Conservation (phyloP, 2,888 invertebrate species). For the Drosophila demipolita region DNA sequence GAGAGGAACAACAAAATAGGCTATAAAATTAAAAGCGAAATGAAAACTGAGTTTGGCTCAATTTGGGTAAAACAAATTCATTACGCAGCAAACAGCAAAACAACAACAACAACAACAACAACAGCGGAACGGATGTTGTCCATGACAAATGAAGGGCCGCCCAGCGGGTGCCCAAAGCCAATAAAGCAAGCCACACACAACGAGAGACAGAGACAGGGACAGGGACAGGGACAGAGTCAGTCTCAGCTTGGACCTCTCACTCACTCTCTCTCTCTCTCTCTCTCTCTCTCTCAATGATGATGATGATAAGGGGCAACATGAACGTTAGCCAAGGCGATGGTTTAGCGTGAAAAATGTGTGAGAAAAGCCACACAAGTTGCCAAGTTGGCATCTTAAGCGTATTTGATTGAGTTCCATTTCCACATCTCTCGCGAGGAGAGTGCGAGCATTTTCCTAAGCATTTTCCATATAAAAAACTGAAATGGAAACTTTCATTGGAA, state of each 20-base stretch:
- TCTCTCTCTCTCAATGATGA: not conserved
- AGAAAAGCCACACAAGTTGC: slow-evolving; percentile 77
- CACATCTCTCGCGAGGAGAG: slow-evolving; percentile 48
- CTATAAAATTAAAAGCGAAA: slow-evolving; percentile 23
- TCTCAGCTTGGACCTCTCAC: slow-evolving; percentile 14
- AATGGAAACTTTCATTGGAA: slow-evolving; percentile 70
- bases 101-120: slow-evolving; percentile 11
- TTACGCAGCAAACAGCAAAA: slow-evolving; percentile 57
- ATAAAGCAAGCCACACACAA: slow-evolving; percentile 60
- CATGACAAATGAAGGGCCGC: slow-evolving; percentile 73
- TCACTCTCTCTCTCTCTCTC: not conserved
- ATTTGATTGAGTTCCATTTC: slow-evolving; percentile 76
- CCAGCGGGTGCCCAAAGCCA: slow-evolving; percentile 58
- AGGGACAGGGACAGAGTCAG: slow-evolving; percentile 9
- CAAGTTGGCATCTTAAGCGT: slow-evolving; percentile 46
- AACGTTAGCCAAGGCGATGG: slow-evolving; percentile 1
- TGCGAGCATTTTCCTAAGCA: slow-evolving; percentile 7
- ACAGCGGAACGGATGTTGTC: slow-evolving; percentile 49
- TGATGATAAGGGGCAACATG: not conserved
- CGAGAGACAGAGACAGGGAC: slow-evolving; percentile 28
- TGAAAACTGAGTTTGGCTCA: slow-evolving; percentile 58
- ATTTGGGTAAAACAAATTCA: slow-evolving; percentile 71
- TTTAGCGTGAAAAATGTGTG: slow-evolving; percentile 76
- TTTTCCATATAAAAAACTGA: slow-evolving; percentile 50
- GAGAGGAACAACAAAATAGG: slow-evolving; percentile 6